phyloP scores from a whole-genome alignment of 2,888 invertebrate species.

The Synergus japonicus region DNA sequence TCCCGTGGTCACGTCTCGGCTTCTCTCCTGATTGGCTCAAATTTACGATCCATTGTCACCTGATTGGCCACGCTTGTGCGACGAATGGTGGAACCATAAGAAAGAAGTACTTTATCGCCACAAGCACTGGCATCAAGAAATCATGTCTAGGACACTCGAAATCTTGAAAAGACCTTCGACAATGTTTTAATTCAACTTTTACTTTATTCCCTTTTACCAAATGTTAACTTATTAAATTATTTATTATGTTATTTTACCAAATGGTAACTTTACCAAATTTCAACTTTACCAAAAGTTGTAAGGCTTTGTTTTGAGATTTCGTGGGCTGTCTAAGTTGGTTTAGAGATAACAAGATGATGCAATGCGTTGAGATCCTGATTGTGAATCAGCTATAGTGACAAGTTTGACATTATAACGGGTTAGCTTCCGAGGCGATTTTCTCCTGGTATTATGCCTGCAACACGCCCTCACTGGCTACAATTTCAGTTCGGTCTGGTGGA shows the following conservation, averaged over 20 bases:
- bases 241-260: too few relatives aligned
- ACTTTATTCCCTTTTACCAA: neutral
- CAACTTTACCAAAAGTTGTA: neutral
- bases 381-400: neutral
- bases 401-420: conserved; percentile 22
- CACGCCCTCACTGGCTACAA: conserved; percentile 66
- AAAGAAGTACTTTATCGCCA: conserved; percentile 70
- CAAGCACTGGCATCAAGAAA: conserved; percentile 52
- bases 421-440: conserved; percentile 34
- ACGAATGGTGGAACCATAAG: conserved; percentile 66
- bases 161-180: neutral
- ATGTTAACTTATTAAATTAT: neutral
- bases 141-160: neutral
- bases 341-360: too few relatives aligned
- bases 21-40: conserved; percentile 73
- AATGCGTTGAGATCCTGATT: neutral
- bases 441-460: conserved; percentile 66
- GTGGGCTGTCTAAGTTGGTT: too few relatives aligned
- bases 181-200: neutral
- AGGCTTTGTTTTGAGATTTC: neutral
- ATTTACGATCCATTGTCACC: conserved; percentile 76
- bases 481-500: conserved; percentile 75
- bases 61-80: conserved; percentile 75
- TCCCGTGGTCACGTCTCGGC: conserved; percentile 71
- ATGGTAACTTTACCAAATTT: neutral